Percentiles rank a stretch among this genome's conserved stretches.
These are phyloP conservation scores for Epinotia nisella DNA, from an alignment of 2,888 invertebrate genomes.

Conservation along the genomic window DNA sequence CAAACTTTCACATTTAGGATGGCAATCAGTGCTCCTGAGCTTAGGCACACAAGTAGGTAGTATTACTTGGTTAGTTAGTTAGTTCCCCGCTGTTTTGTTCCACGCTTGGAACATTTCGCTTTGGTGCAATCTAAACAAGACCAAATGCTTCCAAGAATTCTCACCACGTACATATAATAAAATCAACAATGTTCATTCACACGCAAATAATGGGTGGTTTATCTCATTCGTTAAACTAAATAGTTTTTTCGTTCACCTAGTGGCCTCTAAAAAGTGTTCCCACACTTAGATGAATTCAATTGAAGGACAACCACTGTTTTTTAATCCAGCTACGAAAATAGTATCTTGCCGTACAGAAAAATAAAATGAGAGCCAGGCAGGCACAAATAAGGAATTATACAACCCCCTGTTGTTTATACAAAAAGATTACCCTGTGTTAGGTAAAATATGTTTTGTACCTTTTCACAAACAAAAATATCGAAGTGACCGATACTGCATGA, in stretches of 20 bases:
- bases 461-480: too few species aligned
- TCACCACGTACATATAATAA: neutral
- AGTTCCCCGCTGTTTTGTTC: too few species aligned
- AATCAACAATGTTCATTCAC: conserved; percentile 1
- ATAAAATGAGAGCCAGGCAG: too few species aligned
- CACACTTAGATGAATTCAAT: conserved; percentile 4
- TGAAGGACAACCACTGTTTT: neutral
- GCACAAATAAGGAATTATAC: too few species aligned
- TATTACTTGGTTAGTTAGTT: too few species aligned
- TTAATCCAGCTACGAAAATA: neutral
- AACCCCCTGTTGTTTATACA: too few species aligned
- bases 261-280: neutral
- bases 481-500: too few species aligned
- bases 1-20: too few species aligned
- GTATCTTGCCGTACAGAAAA: neutral
- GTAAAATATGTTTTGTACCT: too few species aligned
- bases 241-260: neutral
- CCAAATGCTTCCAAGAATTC: neutral
- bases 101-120: neutral
- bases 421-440: too few species aligned
- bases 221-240: neutral
- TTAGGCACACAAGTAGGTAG: too few species aligned
- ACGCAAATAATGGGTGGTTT: conserved; percentile 1
- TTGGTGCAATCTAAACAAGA: neutral
- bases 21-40: too few species aligned